phyloP scores from a whole-genome alignment of 2,797 vertebrate species.

The Coregonus suidteri region DNA sequence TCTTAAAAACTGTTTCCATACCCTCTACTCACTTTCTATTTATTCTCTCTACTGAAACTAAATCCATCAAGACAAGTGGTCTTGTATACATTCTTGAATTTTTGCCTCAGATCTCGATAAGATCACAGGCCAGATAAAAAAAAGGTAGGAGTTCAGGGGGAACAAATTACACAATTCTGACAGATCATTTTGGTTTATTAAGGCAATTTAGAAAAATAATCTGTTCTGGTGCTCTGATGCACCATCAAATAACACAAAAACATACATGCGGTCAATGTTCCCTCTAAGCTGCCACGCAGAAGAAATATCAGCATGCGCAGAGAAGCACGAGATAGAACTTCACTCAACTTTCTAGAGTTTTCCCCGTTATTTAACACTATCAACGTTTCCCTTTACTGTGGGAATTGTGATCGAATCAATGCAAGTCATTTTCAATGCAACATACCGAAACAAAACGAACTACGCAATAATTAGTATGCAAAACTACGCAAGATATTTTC shows the following conservation, averaged over 20 bases:
- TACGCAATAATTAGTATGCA: too few species aligned
- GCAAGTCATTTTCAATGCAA: too few species aligned
- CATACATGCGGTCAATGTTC: not conserved
- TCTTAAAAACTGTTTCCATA: not conserved
- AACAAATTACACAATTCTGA: not conserved
- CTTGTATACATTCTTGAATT: not conserved
- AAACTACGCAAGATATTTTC: too few species aligned
- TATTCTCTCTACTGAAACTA: not conserved
- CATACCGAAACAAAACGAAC: too few species aligned
- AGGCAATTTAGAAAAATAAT: not conserved
- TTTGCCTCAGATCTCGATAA: not conserved
- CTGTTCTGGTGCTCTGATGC: not conserved
- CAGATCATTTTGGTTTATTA: too few species aligned
- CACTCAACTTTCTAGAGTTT: too few species aligned
- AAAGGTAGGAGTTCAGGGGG: not conserved
- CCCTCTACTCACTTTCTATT: not conserved
- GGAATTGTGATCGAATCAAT: too few species aligned
- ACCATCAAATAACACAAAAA: slow-evolving; percentile 13
- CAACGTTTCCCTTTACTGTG: too few species aligned
- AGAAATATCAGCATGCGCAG: too few species aligned
- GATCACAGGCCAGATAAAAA: not conserved
- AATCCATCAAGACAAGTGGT: not conserved
- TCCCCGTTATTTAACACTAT: too few species aligned
- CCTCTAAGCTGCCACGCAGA: too few species aligned
- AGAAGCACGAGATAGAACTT: too few species aligned